Conservation (phyloP, 2,797 vertebrate species). For the Myiothlypis coronata region DNA sequence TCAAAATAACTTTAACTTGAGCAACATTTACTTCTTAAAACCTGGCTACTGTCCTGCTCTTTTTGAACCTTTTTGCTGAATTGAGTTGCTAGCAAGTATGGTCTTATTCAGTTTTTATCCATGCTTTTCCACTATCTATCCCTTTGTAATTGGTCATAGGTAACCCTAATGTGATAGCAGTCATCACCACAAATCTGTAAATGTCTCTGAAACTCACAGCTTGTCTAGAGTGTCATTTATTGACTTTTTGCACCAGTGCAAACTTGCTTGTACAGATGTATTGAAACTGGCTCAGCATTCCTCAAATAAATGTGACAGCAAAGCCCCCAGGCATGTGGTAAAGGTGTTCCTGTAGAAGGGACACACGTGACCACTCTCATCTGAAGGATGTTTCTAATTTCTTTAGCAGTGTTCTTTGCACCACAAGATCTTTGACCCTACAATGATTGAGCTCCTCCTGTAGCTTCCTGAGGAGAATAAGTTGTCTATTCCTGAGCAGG, state of each 20-base stretch:
- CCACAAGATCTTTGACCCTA: neutral
- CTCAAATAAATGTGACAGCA: neutral
- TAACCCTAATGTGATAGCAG: neutral
- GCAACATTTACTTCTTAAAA: neutral
- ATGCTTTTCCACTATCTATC: neutral
- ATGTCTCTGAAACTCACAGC: neutral
- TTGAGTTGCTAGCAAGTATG: neutral
- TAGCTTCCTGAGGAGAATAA: neutral
- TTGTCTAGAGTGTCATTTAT: neutral
- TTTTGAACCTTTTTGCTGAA: neutral
- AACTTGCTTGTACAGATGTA: neutral
- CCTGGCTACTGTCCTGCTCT: neutral
- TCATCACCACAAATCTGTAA: neutral
- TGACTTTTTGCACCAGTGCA: neutral
- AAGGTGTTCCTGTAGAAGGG: neutral
- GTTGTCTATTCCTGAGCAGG: neutral
- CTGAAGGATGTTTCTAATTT: neutral
- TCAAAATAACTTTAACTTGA: neutral
- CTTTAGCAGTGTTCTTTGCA: neutral
- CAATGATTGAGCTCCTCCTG: neutral
- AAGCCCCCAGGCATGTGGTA: neutral
- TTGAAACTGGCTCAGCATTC: neutral
- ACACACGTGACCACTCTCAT: neutral
- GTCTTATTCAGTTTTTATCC: neutral
- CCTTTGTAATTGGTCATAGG: neutral